Evolutionary conservation across 2,113 vertebrate genomes (phyloP), one percentile per base, ranked within the genome.

Genomic region (Mormyrus iriodes): DNA sequence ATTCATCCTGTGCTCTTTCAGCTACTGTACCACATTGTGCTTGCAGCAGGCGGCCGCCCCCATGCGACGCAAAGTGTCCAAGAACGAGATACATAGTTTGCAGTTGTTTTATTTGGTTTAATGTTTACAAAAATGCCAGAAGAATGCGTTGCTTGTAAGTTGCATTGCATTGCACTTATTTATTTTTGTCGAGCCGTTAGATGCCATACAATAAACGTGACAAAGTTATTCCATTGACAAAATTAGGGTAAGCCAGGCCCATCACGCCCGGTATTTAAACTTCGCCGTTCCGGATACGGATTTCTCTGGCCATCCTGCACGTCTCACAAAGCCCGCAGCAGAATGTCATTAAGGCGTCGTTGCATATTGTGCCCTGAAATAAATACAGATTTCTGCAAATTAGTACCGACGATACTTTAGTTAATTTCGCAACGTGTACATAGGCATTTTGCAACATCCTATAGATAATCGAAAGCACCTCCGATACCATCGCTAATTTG

Each of bases 261-360:
- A 19, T 53, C 52, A 53, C 52, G 17, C 52, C 52, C 52, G 52
- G 52, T 53, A 9, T 69, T 90, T 91, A 92, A 83, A 94, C 48
- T 1, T 96, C 95, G 91, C 96, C 95, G 90, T 94, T 95, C 87
- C 94, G 94, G 93, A 94, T 95, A 87, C 95, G 96, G 35, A 97
- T 92, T 95, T 97, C 96, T 90, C 96, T 92, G 6, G 96, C 93
- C 96, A 97, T 97, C 89, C 96, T 94, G 93, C 96, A 97, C 2
- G 88, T 4, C 88, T 97, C 96, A 84, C 93, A 96, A 0, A 90
- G 0, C 87, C 95, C 95, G 85, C 96, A 97, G 92, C 89, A 97
- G 89, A 82, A 94, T 52, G 89, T 93, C 94, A 96, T 94, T 91
- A 96, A 51, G 31, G 94, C 94, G 0, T 97, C 96, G 13, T 96